Percentiles rank a stretch among this genome's conserved stretches.
Conservation (phyloP, 2,888 invertebrate genomes). For the Troilus luridus region DNA sequence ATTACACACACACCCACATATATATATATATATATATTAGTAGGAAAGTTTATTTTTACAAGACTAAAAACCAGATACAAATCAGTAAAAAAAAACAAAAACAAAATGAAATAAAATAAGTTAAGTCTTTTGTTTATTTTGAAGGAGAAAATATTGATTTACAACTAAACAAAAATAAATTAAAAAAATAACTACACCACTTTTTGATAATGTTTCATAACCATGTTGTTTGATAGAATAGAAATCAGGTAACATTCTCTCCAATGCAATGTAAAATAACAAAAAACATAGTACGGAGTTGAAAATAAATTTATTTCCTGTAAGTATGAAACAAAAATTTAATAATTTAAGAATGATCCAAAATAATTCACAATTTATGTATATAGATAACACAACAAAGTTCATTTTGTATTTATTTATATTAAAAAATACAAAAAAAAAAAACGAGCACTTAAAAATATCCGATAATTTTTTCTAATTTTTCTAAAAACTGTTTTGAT, state of each 20-base stretch:
- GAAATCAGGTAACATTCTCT: neutral
- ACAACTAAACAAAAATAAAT: too few species aligned
- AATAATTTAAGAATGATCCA: constrained; percentile 1
- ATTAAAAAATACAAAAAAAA: neutral
- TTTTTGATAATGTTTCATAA: too few species aligned
- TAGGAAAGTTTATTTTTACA: too few species aligned
- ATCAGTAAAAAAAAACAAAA: too few species aligned
- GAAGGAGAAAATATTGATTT: too few species aligned
- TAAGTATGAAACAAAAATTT: neutral
- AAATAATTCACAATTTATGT: neutral
- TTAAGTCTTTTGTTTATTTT: too few species aligned
- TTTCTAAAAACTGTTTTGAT: constrained; percentile 38
- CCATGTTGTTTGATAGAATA: too few species aligned
- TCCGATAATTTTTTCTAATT: neutral
- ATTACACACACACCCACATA: too few species aligned
- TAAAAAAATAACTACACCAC: too few species aligned
- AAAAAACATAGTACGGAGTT: neutral
- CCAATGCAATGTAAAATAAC: neutral
- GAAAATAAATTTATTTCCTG: constrained; percentile 18
- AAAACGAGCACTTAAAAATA: constrained; percentile 19
- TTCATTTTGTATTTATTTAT: constrained; percentile 3
- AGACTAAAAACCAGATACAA: too few species aligned
- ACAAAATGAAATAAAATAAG: too few species aligned
- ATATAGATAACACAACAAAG: neutral
- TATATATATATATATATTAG: too few species aligned